These are phyloP conservation scores for Cossypha niveicapilla DNA, from an alignment of 2,797 vertebrate species.

Conservation along the genomic window DNA sequence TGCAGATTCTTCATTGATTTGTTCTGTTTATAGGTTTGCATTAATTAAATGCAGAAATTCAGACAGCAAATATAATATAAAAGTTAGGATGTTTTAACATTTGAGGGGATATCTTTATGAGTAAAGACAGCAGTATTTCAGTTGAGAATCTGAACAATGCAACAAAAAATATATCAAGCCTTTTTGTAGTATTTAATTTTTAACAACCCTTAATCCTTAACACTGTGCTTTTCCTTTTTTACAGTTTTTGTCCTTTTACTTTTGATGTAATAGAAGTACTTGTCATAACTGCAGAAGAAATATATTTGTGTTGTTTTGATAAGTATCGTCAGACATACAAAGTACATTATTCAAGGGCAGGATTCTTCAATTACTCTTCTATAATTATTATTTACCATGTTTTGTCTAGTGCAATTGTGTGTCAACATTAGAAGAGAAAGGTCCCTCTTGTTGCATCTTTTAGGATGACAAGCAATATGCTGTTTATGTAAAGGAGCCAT, in stretches of 20 bases:
- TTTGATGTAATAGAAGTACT: neutral
- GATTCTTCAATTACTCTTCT: neutral
- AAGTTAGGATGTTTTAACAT: neutral
- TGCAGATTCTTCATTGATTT: conserved; percentile 5
- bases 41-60: neutral
- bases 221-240: neutral
- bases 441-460: neutral
- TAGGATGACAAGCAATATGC: neutral
- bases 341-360: neutral
- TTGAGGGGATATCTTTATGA: accelerated
- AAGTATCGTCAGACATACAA: neutral
- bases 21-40: neutral
- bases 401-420: neutral
- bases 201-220: neutral
- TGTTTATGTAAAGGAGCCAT: neutral
- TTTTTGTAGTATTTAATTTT: neutral
- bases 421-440: neutral
- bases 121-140: neutral
- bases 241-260: neutral
- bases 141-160: neutral
- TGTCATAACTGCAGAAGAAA: neutral
- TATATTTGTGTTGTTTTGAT: neutral
- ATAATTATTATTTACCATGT: neutral
- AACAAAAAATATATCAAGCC: neutral
- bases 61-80: neutral